A percentile compares a stretch with the other conserved stretches of the same genome.
Conservation (phyloP, 35 echinoderm and acorn worm species). For the Anneissia japonica region DNA sequence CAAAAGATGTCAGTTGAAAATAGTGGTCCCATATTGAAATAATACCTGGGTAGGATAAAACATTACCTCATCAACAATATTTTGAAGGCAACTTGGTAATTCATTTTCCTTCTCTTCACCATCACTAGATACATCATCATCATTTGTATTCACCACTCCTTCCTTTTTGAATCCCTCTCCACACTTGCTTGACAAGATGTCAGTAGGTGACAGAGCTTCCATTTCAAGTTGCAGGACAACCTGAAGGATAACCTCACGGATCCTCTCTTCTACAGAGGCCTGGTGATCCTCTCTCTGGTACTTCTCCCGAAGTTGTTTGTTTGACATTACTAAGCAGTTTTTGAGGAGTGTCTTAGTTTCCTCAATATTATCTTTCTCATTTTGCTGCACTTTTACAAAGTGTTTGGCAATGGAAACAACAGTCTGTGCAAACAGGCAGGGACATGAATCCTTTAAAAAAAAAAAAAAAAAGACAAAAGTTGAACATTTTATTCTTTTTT, state of each 20-base stretch:
- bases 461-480: not conserved
- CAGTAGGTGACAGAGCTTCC: not conserved
- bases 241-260: not conserved
- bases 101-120: not conserved
- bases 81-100: not conserved
- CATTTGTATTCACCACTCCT: not conserved
- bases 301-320: not conserved
- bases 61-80: not conserved
- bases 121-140: not conserved
- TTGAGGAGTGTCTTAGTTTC: not conserved
- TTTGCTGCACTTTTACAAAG: not conserved
- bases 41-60: no score
- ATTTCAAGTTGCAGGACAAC: not conserved
- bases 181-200: not conserved
- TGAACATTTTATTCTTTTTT: no score
- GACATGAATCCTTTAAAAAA: not conserved
- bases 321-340: not conserved
- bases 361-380: not conserved
- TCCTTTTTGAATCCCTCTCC: not conserved
- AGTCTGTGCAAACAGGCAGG: not conserved
- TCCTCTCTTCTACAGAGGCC: not conserved
- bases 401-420: not conserved
- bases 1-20: no score
- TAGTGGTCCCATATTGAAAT: no score
- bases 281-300: not conserved